A percentile compares a stretch with the other conserved stretches of the same genome.
These are phyloP conservation scores for Apoda limacodes DNA, from an alignment of 2,888 invertebrate genomes.

Conservation along the genomic window DNA sequence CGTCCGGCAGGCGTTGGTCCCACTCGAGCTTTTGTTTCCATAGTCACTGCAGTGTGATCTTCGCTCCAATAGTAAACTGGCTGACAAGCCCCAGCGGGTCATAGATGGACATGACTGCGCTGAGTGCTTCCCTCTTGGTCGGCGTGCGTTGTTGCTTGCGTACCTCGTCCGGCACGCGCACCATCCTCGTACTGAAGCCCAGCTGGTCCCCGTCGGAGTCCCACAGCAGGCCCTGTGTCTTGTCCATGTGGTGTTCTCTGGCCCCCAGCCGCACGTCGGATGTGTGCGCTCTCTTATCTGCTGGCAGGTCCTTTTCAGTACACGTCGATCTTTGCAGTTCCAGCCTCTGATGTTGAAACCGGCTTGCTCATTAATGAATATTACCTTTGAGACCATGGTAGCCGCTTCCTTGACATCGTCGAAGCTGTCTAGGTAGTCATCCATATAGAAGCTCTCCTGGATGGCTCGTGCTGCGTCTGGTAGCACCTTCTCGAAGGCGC, in stretches of 20 bases:
- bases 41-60: slow-evolving; percentile 13
- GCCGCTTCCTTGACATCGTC: slow-evolving; percentile 5
- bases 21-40: slow-evolving; percentile 14
- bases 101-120: slow-evolving; percentile 13
- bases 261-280: neutral
- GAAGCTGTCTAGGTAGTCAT: too few species aligned
- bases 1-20: slow-evolving; percentile 9
- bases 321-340: slow-evolving; percentile 12
- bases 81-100: slow-evolving; percentile 15
- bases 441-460: too few species aligned
- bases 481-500: neutral
- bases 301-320: slow-evolving; percentile 7
- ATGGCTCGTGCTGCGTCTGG: too few species aligned
- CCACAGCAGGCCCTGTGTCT: slow-evolving; percentile 14
- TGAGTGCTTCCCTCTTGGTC: slow-evolving; percentile 14
- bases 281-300: slow-evolving; percentile 7
- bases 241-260: slow-evolving; percentile 1
- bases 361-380: neutral
- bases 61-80: slow-evolving; percentile 14
- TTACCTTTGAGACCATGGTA: slow-evolving; percentile 9
- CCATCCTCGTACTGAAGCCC: slow-evolving; percentile 9
- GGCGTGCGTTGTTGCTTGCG: slow-evolving; percentile 5
- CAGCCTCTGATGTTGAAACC: slow-evolving; percentile 9
- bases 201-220: slow-evolving; percentile 6
- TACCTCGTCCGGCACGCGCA: slow-evolving; percentile 3